phyloP scores from a whole-genome alignment of 1,140 invertebrate genomes.

The Lutraria rhynchaena region DNA sequence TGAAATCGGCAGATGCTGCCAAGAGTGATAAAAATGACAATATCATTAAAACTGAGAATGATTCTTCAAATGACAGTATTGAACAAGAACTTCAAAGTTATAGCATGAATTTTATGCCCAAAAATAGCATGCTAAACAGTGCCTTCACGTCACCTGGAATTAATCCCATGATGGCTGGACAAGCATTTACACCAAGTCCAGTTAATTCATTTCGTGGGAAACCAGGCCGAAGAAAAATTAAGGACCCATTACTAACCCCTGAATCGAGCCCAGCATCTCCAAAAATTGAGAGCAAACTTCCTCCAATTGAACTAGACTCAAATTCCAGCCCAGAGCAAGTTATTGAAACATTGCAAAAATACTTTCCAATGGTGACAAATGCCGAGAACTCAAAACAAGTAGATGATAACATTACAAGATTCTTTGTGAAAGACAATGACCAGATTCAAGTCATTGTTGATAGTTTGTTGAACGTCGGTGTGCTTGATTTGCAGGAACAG shows the following conservation, averaged over 20 bases:
- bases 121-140: constrained; percentile 7
- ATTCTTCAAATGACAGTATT: not conserved
- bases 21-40: constrained; percentile 48
- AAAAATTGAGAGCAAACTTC: constrained; percentile 10
- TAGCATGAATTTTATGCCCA: constrained; percentile 16
- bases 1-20: not conserved
- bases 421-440: constrained; percentile 49
- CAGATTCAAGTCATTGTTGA: constrained; percentile 27
- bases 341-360: constrained; percentile 2
- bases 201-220: not conserved
- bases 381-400: not conserved
- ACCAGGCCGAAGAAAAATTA: not conserved
- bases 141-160: not conserved
- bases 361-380: not conserved
- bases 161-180: not conserved
- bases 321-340: constrained; percentile 8
- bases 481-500: constrained; percentile 11
- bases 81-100: constrained; percentile 4
- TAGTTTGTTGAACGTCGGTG: constrained; percentile 17
- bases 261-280: constrained; percentile 12
- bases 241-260: not conserved
- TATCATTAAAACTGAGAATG: constrained; percentile 20
- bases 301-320: not conserved
- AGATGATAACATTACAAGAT: not conserved
- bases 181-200: constrained; percentile 1